Evolutionary conservation across 2,888 invertebrate genomes (phyloP), one percentile per base, ranked within the genome.

Genomic region (Boloria selene): DNA sequence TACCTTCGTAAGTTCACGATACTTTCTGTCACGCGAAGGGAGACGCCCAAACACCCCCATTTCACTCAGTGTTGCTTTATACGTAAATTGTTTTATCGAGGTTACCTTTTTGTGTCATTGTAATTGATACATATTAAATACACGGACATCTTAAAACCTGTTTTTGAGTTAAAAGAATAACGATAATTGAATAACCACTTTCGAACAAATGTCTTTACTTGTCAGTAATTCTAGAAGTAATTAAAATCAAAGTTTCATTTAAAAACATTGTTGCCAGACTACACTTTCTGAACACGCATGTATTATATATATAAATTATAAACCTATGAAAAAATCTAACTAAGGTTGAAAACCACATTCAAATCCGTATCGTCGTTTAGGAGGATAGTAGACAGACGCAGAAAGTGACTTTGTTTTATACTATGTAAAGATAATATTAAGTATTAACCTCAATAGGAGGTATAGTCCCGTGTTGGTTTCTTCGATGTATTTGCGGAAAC

Each of bases 21-120:
- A 67, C 67, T n/a, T n/a, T n/a, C n/a, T 70, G 76, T 73, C 78
- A 79, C 78, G 78, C 78, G 73, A 79, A 68, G 70, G 45, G 69
- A 70, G 61, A 69, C 70, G 69, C 70, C 64, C 65, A 60, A 69
- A 71, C 47, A 59, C 69, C 68, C 61, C 22, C 31, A 58, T 61
- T 56, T 58, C 58, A 60, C 16, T 44, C 61, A 67, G 64, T 60
- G 65, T 54, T 62, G 67, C 45, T 42, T 3, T 51, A 47, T 52
- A 56, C 22, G 1, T 22, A 44, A 45, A 45, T 56, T 45, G 45
- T 45, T 45, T 22, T n/a, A 45, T n/a, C 45, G 26, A 56, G 56
- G 45, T 16, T 56, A 16, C 18, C 26, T 56, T 16, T 26, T 56
- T 45, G 31, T 58, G 47, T 61, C 65, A 56, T 45, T 44, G n/a